Conservation (phyloP, 2,888 invertebrate species). For the Tachina grossa region DNA sequence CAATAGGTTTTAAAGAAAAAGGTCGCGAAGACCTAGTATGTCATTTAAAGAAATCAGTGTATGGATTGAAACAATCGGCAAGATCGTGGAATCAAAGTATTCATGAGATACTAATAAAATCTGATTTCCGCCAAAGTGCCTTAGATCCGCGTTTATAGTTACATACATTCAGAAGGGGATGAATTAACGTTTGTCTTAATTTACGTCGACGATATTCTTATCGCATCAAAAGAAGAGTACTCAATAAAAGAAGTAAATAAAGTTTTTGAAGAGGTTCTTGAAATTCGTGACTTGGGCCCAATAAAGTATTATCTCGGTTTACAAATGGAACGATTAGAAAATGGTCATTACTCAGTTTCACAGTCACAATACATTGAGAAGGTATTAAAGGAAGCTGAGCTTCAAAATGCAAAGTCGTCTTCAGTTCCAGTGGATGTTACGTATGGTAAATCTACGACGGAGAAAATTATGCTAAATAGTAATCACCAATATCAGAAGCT, state of each 20-base stretch:
- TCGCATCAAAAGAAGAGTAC: background rate
- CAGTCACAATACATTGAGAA: too few relatives aligned
- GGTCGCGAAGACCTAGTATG: background rate
- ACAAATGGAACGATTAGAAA: background rate
- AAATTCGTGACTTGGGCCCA: background rate
- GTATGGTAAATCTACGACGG: background rate
- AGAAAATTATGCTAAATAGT: background rate
- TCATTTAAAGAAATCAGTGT: too few relatives aligned
- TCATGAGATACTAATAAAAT: slow-evolving; percentile 1
- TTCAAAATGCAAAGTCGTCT: background rate
- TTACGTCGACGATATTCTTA: slow-evolving; percentile 36
- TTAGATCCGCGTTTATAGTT: slow-evolving; percentile 23
- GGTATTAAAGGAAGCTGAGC: slow-evolving; percentile 5
- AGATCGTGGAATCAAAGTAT: slow-evolving; percentile 7
- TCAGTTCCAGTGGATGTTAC: slow-evolving; percentile 5
- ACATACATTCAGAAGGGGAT: slow-evolving; percentile 16
- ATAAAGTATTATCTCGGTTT: slow-evolving; percentile 1
- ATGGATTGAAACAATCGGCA: background rate
- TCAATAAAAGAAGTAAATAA: background rate
- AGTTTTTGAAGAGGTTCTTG: background rate
- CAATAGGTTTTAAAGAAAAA: slow-evolving; percentile 59
- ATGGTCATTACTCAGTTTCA: background rate
- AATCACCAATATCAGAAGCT: slow-evolving; percentile 18
- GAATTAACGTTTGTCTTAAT: slow-evolving; percentile 23
- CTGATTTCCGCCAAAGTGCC: slow-evolving; percentile 6